These are phyloP conservation scores for Acanthiza pusilla DNA, from an alignment of 2,797 vertebrate species.

Conservation along the genomic window DNA sequence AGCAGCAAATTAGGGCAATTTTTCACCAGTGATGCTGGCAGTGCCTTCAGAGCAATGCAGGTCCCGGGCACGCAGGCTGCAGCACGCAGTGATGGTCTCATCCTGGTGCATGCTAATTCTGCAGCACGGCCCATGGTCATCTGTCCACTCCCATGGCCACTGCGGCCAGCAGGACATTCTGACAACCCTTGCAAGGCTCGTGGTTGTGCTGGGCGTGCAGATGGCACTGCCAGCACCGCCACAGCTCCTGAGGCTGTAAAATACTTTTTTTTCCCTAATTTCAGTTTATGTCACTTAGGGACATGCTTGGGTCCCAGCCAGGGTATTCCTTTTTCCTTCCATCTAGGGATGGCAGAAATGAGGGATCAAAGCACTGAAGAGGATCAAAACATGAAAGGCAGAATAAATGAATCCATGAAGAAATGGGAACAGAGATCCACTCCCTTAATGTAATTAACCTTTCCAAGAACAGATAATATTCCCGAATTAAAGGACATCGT, in stretches of 20 bases:
- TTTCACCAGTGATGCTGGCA: background rate
- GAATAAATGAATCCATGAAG: background rate
- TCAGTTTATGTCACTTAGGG: background rate
- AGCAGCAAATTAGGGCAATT: constrained; percentile 44
- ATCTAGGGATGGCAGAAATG: background rate
- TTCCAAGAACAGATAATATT: background rate
- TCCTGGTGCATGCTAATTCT: background rate
- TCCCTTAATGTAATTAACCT: background rate
- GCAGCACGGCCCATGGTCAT: accelerated
- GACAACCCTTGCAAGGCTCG: background rate
- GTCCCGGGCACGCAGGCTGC: background rate
- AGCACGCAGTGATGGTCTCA: background rate
- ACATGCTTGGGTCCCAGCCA: background rate
- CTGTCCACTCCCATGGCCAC: background rate
- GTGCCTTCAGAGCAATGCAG: background rate
- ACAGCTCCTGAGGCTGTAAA: background rate
- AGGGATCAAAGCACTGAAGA: constrained; percentile 15
- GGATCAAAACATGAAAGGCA: background rate
- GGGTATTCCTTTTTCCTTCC: background rate
- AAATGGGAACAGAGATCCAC: background rate
- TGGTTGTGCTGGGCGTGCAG: background rate
- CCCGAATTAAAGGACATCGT: background rate
- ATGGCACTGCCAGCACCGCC: background rate
- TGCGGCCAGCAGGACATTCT: accelerated
- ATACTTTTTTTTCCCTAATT: accelerated